Percentiles rank a stretch among this genome's conserved stretches.
Evolutionary conservation across 2,888 invertebrate species (phyloP).

Genomic region (Serrognathus titanus): DNA sequence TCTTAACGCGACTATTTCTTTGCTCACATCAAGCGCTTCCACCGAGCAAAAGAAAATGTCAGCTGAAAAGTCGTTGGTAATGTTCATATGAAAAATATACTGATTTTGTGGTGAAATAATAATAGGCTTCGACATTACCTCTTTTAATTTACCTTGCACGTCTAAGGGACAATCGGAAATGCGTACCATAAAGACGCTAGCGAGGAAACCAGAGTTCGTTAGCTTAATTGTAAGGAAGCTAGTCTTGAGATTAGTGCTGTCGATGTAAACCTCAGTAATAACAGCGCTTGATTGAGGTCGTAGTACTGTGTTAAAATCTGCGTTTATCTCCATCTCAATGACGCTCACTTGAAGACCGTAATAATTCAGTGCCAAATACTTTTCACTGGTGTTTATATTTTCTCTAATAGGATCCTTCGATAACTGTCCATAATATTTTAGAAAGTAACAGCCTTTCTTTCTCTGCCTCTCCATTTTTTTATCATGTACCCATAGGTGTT

Average conservation of each 20-base stretch:
- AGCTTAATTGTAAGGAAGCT: conserved; percentile 56
- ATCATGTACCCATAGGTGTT: conserved; percentile 51
- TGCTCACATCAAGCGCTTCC: conserved; percentile 54
- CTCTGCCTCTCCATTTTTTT: conserved; percentile 44
- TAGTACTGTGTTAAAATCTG: conserved; percentile 41
- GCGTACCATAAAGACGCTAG: conserved; percentile 41
- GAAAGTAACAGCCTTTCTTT: conserved; percentile 49
- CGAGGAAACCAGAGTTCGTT: conserved; percentile 59
- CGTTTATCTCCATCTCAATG: conserved; percentile 54
- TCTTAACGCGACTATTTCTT: conserved; percentile 57
- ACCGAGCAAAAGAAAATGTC: conserved; percentile 56
- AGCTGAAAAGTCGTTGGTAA: conserved; percentile 50
- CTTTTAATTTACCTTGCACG: conserved; percentile 47
- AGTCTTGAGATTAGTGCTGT: conserved; percentile 52
- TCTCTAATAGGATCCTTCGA: conserved; percentile 47
- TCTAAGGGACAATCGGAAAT: conserved; percentile 49
- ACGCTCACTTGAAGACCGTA: conserved; percentile 50
- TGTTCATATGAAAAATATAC: conserved; percentile 51
- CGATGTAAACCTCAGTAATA: conserved; percentile 58
- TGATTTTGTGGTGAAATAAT: conserved; percentile 58
- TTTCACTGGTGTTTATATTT: conserved; percentile 32
- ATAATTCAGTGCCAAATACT: conserved; percentile 53
- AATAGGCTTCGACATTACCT: conserved; percentile 42
- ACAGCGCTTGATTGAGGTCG: conserved; percentile 51
- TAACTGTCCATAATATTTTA: conserved; percentile 51